A percentile compares a stretch with the other conserved stretches of the same genome.
Conservation (phyloP, 2,113 vertebrate genomes). For the Notechis scutatus region DNA sequence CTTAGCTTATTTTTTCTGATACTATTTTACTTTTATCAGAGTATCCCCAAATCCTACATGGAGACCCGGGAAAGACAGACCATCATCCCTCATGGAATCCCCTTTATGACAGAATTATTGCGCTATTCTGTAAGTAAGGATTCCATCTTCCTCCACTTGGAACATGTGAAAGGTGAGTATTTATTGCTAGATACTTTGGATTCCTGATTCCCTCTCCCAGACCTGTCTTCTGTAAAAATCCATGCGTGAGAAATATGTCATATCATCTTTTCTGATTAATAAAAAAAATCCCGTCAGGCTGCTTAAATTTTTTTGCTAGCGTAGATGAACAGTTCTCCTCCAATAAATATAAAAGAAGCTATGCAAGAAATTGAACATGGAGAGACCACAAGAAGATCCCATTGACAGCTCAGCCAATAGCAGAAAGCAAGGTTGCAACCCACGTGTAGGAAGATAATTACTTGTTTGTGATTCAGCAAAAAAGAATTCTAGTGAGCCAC, state of each 20-base stretch:
- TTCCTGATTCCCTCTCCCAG: not conserved
- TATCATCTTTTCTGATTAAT: not conserved
- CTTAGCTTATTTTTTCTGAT: not conserved
- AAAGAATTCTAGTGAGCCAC: not conserved
- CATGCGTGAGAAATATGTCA: not conserved
- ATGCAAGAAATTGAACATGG: not conserved
- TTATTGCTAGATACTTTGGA: not conserved
- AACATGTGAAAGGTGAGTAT: constrained; percentile 85
- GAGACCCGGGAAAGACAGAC: constrained; percentile 83
- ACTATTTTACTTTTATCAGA: constrained; percentile 66
- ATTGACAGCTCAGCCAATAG: not conserved
- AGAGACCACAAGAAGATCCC: not conserved
- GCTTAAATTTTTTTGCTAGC: not conserved
- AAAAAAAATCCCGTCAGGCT: not conserved
- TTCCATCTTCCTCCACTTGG: constrained; percentile 90
- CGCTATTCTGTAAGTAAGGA: constrained; percentile 92
- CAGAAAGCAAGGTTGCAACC: not conserved
- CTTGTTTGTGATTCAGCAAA: not conserved
- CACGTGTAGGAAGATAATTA: not conserved
- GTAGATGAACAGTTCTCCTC: not conserved
- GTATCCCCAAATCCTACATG: constrained; percentile 85
- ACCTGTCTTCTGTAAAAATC: not conserved
- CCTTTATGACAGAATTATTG: constrained; percentile 92
- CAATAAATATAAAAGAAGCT: not conserved
- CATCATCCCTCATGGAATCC: constrained; percentile 92